Evolutionary conservation across 2,797 vertebrate genomes (phyloP), one percentile per base, ranked within the genome.

Genomic region (Anabacerthia variegaticeps): DNA sequence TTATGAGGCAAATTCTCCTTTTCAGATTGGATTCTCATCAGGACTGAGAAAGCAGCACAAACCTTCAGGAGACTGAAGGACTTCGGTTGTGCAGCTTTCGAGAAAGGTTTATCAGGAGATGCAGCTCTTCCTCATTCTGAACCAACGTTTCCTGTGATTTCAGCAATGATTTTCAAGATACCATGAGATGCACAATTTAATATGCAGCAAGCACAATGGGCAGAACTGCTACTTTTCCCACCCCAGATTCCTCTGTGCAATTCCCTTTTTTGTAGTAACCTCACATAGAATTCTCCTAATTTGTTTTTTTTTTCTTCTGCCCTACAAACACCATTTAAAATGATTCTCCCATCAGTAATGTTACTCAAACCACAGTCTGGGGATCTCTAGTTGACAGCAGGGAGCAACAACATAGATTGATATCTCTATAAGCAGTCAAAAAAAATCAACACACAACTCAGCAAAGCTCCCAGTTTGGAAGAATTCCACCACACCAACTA

Each of bases 121-220:
- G 54, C 65, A 89, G 76, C 49, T 89, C 85, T 88, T 93, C 82
- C 88, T 92, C 61, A 52, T 87, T 88, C 79, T 78, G 41, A 74
- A 67, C 49, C 46, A 93, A 28, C 32, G 28, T 71, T 92, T 95
- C 95, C 95, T 92, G 62, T 62, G 85, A 91, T 88, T 94, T 85
- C 72, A 59, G 81, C 36, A 74, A 63, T 20, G 75, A 89, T 91
- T 91, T 83, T 71, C 36, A 72, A 80, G 82, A 61, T 65, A 48
- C 24, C 6, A 11, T 2, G 5, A 52, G 46, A 34, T 44, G 15
- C 48, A 55, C 6, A 56, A 54, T 43, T 48, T 36, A 56, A 54
- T 6, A 1, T 71, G 41, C 55, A 88, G 43, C 39, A 88, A 77
- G 34, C 49, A 68, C 4, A 0, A 8, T 37, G 32, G 18, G 22